These are phyloP conservation scores for Eumaeus atala DNA, from an alignment of 1,140 invertebrate genomes.

Conservation along the genomic window DNA sequence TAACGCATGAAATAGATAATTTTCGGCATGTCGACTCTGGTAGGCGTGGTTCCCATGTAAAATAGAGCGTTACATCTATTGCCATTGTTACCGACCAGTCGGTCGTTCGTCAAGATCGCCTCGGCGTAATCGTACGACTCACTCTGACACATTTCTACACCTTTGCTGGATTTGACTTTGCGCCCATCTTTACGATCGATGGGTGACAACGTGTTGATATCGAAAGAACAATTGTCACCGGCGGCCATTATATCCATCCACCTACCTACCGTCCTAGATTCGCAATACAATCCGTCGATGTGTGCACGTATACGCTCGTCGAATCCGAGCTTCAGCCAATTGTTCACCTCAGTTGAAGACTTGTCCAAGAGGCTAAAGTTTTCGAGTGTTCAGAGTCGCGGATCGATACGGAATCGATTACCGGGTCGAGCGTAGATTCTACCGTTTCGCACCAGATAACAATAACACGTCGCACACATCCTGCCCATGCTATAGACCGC, in stretches of 20 bases:
- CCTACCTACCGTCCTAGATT: slow-evolving; percentile 3
- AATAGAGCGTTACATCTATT: slow-evolving; percentile 8
- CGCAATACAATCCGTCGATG: slow-evolving; percentile 12
- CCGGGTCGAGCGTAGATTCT: neutral
- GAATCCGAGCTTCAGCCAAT: slow-evolving; percentile 8
- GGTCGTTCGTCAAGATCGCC: slow-evolving; percentile 10
- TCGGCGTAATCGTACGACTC: slow-evolving; percentile 10
- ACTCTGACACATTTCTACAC: slow-evolving; percentile 11
- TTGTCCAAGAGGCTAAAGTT: slow-evolving; percentile 6
- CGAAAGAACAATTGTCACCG: slow-evolving; percentile 9
- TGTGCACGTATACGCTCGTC: slow-evolving; percentile 7
- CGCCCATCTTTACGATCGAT: neutral
- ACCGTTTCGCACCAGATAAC: slow-evolving; percentile 8
- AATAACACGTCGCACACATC: slow-evolving; percentile 9
- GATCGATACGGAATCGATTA: slow-evolving; percentile 7
- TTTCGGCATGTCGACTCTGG: neutral
- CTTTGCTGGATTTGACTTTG: slow-evolving; percentile 10
- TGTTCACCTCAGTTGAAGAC: neutral
- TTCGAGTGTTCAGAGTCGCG: slow-evolving; percentile 7
- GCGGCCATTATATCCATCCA: slow-evolving; percentile 13
- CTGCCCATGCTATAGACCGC: slow-evolving; percentile 4
- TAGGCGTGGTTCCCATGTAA: neutral
- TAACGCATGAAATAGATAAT: slow-evolving; percentile 13
- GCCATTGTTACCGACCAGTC: slow-evolving; percentile 6
- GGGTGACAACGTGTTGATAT: slow-evolving; percentile 3